phyloP scores from a whole-genome alignment of 2,888 invertebrate species.

The Aplocera efformata region DNA sequence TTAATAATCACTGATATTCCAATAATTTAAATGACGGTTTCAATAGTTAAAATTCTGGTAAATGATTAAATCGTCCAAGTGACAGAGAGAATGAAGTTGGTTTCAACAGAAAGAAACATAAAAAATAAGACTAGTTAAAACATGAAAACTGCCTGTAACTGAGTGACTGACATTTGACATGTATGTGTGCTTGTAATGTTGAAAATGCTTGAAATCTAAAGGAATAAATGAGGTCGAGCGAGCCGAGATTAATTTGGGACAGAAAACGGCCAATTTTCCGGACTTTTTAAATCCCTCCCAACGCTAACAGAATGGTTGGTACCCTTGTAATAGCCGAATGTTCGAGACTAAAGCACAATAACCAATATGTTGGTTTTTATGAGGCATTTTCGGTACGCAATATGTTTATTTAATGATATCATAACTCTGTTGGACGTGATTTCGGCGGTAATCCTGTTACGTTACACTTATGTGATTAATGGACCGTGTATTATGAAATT shows the following conservation, averaged over 20 bases:
- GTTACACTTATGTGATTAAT: constrained; percentile 1
- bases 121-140: too few species aligned
- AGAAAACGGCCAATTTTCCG: not conserved
- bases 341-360: constrained; percentile 46
- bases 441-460: constrained; percentile 32
- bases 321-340: constrained; percentile 43
- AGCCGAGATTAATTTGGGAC: too few species aligned
- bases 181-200: too few species aligned
- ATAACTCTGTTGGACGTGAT: constrained; percentile 50
- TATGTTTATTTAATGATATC: constrained; percentile 63
- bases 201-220: not conserved
- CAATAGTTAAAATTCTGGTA: too few species aligned
- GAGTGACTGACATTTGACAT: too few species aligned
- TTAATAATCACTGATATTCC: too few species aligned
- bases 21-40: too few species aligned
- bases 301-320: constrained; percentile 6
- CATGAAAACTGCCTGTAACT: too few species aligned
- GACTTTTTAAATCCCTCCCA: not conserved
- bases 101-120: too few species aligned
- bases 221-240: too few species aligned
- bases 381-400: constrained; percentile 58
- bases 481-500: constrained; percentile 1
- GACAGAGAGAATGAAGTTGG: too few species aligned
- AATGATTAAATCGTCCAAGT: too few species aligned
- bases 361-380: constrained; percentile 65